Evolutionary conservation across 1,140 invertebrate species (phyloP).

Genomic region (Drosophila burlai): DNA sequence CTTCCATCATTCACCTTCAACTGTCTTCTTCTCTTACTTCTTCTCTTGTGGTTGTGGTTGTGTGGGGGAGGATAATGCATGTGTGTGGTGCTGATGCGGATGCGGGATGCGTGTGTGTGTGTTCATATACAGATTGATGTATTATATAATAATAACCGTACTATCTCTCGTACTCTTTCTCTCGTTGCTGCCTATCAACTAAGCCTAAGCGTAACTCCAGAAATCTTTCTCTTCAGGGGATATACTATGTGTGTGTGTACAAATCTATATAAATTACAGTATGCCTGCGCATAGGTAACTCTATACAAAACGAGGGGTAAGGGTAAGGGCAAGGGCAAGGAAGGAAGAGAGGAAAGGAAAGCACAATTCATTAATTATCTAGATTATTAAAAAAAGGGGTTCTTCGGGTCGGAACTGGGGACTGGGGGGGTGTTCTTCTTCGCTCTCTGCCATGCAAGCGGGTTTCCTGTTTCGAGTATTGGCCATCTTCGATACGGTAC

Average conservation of each 20-base stretch:
- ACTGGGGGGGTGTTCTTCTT: neutral
- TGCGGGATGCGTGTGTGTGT: conserved; percentile 11
- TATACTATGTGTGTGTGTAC: conserved; percentile 31
- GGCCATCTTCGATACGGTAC: conserved; percentile 13
- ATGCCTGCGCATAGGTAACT: conserved; percentile 49
- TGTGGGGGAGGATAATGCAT: neutral
- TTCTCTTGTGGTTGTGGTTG: neutral
- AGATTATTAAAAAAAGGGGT: conserved; percentile 12
- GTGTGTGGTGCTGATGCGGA: conserved; percentile 1
- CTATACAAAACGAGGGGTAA: conserved; percentile 34
- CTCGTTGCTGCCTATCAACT: conserved; percentile 49
- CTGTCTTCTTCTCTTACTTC: conserved; percentile 1
- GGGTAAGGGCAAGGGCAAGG: too few relatives aligned
- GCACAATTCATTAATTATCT: conserved; percentile 41
- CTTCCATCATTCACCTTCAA: neutral
- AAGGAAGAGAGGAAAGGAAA: neutral
- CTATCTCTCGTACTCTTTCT: neutral
- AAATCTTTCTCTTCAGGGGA: conserved; percentile 51
- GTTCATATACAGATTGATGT: conserved; percentile 61
- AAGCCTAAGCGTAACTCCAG: conserved; percentile 73
- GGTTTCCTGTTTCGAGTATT: conserved; percentile 37
- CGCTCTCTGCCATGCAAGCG: conserved; percentile 6
- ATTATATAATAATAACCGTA: conserved; percentile 78
- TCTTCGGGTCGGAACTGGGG: neutral
- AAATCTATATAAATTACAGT: conserved; percentile 54